Evolutionary conservation across 2,888 invertebrate genomes (phyloP), one percentile per base, ranked within the genome.

Genomic region (Drosophila histrio): DNA sequence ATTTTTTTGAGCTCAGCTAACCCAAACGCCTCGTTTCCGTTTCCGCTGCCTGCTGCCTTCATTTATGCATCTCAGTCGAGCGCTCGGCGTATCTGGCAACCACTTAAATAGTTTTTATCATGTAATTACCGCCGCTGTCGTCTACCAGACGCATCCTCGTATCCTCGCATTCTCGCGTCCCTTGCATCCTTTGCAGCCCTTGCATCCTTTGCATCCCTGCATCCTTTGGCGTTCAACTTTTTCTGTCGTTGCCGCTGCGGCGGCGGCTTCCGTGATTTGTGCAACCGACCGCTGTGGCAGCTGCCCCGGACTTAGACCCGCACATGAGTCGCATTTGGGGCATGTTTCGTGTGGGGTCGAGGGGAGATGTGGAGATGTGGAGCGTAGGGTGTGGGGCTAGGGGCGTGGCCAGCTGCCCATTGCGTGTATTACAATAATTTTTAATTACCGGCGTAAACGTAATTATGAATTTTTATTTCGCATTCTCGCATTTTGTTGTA

Each of bases 361-460:
- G 21, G 49, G 24, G n/a, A n/a, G n/a, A n/a, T n/a, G n/a, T n/a
- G n/a, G n/a, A n/a, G n/a, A n/a, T n/a, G n/a, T n/a, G n/a, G n/a
- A n/a, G n/a, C n/a, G n/a, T n/a, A n/a, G n/a, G n/a, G n/a, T n/a
- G n/a, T 13, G 13, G 21, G 26, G 6, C 28, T 19, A 36, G 63
- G 75, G 79, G 77, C 66, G 88, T 76, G 73, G 64, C 74, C 67
- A 58, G 63, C 70, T 76, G 72, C 68, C 74, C 82, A 73, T 79
- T 78, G 82, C 87, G 82, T 89, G 89, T 90, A 91, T 90, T 89
- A 91, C 90, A 91, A 91, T 91, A 91, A 91, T 91, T 91, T 91
- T 91, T 91, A 91, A 91, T 91, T 91, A 91, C 91, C 91, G 91
- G 91, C 90, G 91, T 91, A 91, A 91, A 91, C 90, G 91, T 91